These are phyloP conservation scores for Lathronympha strigana DNA, from an alignment of 2,888 invertebrate species.

Conservation along the genomic window DNA sequence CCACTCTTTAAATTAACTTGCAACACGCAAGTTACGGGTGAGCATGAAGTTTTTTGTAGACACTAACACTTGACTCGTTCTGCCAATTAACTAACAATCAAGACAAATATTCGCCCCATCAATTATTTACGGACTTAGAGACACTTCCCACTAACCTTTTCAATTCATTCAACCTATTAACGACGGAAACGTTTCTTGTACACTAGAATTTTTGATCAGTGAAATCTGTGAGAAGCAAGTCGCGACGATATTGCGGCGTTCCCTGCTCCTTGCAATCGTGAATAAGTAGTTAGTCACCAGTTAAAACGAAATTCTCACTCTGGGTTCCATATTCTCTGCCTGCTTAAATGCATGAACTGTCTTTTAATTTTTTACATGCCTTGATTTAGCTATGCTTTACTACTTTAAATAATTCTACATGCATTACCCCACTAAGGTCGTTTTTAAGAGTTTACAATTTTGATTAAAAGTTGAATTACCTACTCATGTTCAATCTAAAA, in stretches of 20 bases:
- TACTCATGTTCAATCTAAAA: too few species aligned
- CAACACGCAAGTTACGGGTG: too few species aligned
- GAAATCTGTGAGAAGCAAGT: background rate
- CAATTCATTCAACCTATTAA: background rate
- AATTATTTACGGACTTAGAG: too few species aligned
- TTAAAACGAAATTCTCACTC: background rate
- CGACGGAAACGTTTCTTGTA: background rate
- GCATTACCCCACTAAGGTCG: too few species aligned
- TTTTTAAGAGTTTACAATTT: too few species aligned
- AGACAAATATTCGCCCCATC: too few species aligned
- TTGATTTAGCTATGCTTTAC: background rate
- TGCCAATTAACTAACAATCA: background rate
- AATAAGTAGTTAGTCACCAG: background rate
- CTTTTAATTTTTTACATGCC: conserved; percentile 7
- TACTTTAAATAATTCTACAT: too few species aligned
- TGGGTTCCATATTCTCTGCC: conserved; percentile 3
- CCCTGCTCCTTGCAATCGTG: background rate
- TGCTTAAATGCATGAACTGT: conserved; percentile 15
- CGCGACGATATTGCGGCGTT: background rate
- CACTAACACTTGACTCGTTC: background rate
- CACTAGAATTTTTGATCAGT: background rate
- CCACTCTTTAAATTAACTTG: background rate
- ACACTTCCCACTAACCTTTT: background rate
- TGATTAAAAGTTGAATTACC: too few species aligned
- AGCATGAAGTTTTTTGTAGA: background rate